A percentile compares a stretch with the other conserved stretches of the same genome.
phyloP scores from a whole-genome alignment of 1,140 invertebrate genomes.

The Physella acuta region DNA sequence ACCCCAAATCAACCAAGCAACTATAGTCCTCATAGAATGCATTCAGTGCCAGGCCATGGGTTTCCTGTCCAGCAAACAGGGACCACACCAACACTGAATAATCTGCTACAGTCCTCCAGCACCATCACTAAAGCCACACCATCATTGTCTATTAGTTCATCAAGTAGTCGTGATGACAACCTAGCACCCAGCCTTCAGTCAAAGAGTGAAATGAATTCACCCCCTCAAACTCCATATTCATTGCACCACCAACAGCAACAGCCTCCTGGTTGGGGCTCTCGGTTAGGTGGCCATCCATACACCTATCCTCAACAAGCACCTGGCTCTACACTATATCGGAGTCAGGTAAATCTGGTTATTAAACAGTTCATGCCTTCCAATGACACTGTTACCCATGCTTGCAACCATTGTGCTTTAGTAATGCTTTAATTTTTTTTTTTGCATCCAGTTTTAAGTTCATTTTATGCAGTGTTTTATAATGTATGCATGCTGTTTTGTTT shows the following conservation, averaged over 20 bases:
- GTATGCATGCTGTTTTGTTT: too few relatives aligned
- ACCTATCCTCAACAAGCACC: conserved; percentile 11
- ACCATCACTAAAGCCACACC: neutral
- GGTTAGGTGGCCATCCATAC: conserved; percentile 10
- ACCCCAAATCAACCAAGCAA: neutral
- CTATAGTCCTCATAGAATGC: conserved; percentile 2
- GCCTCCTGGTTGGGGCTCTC: conserved; percentile 2
- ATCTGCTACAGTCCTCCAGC: conserved; percentile 11
- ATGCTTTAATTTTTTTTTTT: conserved; percentile 6
- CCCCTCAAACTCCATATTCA: conserved; percentile 15
- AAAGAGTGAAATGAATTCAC: conserved; percentile 13
- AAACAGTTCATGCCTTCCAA: neutral
- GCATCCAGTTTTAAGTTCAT: conserved; percentile 4
- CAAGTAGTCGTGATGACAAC: conserved; percentile 12
- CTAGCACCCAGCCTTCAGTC: neutral
- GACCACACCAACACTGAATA: conserved; percentile 13
- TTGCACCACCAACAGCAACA: conserved; percentile 13
- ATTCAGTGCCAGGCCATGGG: neutral
- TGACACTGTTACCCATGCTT: conserved; percentile 25
- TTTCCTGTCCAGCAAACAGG: conserved; percentile 16
- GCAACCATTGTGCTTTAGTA: conserved; percentile 23
- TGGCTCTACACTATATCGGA: conserved; percentile 19
- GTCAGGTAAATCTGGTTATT: conserved; percentile 17
- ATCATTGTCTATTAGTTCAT: neutral
- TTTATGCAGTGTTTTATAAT: too few relatives aligned